These are phyloP conservation scores for Drosophila lini DNA, from an alignment of 1,140 invertebrate species.

Conservation along the genomic window DNA sequence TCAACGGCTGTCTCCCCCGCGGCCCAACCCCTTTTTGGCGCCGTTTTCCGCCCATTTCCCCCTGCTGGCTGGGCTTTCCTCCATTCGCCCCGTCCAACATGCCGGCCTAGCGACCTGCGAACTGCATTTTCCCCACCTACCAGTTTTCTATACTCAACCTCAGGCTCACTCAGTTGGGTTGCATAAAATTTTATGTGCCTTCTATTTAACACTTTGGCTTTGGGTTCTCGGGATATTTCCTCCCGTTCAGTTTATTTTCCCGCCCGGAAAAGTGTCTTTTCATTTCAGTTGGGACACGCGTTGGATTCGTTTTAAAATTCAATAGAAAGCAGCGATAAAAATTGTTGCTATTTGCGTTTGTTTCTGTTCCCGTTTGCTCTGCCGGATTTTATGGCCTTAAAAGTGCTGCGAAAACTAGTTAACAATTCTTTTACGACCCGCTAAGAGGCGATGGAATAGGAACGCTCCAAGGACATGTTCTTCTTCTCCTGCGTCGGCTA, in stretches of 20 bases:
- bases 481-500: conserved; percentile 2
- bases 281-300: conserved; percentile 50
- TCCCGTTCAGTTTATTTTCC: conserved; percentile 9
- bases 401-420: conserved; percentile 64
- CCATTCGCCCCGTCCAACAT: not conserved
- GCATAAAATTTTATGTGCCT: conserved; percentile 76
- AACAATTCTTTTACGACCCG: conserved; percentile 56
- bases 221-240: not conserved
- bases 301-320: conserved; percentile 64
- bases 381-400: conserved; percentile 59
- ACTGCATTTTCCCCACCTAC: conserved; percentile 12
- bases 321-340: conserved; percentile 70
- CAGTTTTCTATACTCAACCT: not conserved
- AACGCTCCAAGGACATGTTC: not conserved
- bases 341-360: conserved; percentile 59
- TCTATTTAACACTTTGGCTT: conserved; percentile 71
- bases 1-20: conserved; percentile 4
- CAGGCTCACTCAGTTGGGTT: conserved; percentile 25
- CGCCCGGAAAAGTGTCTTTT: conserved; percentile 52
- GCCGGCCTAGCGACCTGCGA: conserved; percentile 32
- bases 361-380: conserved; percentile 16
- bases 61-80: not conserved
- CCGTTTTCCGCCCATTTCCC: not conserved
- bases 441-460: conserved; percentile 26
- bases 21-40: not conserved